A percentile compares a stretch with the other conserved stretches of the same genome.
Conservation (phyloP, 2,113 vertebrate genomes). For the Pangasianodon gigas region DNA sequence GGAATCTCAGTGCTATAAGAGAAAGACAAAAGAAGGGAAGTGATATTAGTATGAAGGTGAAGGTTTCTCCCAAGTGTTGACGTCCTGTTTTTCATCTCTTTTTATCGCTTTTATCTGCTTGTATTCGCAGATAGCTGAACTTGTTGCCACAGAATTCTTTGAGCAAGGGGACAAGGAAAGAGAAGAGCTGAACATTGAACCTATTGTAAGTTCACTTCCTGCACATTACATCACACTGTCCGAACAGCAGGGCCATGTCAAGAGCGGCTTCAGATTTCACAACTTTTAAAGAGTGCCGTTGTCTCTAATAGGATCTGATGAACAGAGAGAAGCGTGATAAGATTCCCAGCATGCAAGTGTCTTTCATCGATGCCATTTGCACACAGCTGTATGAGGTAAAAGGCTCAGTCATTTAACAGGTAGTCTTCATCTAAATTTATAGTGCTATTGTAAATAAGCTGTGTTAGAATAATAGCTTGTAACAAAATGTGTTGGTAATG, state of each 20-base stretch:
- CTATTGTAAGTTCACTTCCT: slow-evolving; percentile 80
- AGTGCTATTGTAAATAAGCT: not conserved
- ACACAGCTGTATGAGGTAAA: slow-evolving; percentile 93
- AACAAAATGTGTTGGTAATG: not conserved
- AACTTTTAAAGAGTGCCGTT: slow-evolving; percentile 25
- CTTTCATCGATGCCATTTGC: slow-evolving; percentile 97
- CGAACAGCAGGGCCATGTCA: not conserved
- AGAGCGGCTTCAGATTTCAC: not conserved
- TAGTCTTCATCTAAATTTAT: not conserved
- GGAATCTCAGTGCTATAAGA: not conserved
- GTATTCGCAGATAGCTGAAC: slow-evolving; percentile 86
- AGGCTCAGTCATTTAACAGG: not conserved
- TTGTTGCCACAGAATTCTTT: slow-evolving; percentile 95
- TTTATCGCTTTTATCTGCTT: not conserved
- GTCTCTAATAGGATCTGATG: slow-evolving; percentile 87
- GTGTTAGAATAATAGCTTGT: not conserved
- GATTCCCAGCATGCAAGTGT: slow-evolving; percentile 98
- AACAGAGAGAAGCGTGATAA: slow-evolving; percentile 97
- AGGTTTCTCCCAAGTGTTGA: not conserved
- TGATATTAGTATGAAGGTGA: not conserved
- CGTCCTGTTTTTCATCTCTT: not conserved
- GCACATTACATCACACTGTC: not conserved
- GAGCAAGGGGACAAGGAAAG: slow-evolving; percentile 97
- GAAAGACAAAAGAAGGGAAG: not conserved
- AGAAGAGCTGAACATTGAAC: slow-evolving; percentile 92